These are phyloP conservation scores for Falco concolor DNA, from an alignment of 2,797 vertebrate genomes.

Conservation along the genomic window DNA sequence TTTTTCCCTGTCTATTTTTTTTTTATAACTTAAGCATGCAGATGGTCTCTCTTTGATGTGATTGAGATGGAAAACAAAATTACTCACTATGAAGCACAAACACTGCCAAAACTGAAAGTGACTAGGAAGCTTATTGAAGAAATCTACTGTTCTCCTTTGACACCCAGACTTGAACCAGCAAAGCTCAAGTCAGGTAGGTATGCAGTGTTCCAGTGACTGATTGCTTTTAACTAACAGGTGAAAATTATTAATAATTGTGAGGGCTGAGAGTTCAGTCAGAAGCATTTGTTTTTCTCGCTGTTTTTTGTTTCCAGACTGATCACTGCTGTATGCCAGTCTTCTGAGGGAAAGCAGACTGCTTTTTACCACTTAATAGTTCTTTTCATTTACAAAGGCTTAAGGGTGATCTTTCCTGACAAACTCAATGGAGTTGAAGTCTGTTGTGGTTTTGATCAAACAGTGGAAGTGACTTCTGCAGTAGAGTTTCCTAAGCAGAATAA, in stretches of 20 bases:
- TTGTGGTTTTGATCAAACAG: not conserved
- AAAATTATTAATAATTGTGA: not conserved
- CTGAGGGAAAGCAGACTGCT: not conserved
- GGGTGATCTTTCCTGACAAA: not conserved
- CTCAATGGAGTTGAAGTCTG: not conserved
- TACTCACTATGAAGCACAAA: conserved; percentile 79
- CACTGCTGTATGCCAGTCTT: not conserved
- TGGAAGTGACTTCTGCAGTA: not conserved
- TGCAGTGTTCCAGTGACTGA: not conserved
- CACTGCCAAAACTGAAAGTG: conserved; percentile 79
- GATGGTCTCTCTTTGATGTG: conserved; percentile 82
- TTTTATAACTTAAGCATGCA: conserved; percentile 61
- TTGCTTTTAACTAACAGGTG: not conserved
- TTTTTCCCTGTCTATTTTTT: not conserved
- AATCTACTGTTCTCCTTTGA: conserved; percentile 71
- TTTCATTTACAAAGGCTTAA: not conserved
- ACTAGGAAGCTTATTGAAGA: conserved; percentile 84
- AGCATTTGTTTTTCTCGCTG: not conserved
- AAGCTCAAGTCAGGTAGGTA: conserved; percentile 88
- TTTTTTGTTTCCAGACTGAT: not conserved
- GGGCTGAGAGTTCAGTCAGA: not conserved
- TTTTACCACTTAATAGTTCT: not conserved
- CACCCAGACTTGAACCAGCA: conserved; percentile 71
- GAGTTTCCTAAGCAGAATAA: not conserved
- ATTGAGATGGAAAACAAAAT: conserved; percentile 80